phyloP scores from a whole-genome alignment of 1,140 invertebrate species.

The Aphis craccivora region DNA sequence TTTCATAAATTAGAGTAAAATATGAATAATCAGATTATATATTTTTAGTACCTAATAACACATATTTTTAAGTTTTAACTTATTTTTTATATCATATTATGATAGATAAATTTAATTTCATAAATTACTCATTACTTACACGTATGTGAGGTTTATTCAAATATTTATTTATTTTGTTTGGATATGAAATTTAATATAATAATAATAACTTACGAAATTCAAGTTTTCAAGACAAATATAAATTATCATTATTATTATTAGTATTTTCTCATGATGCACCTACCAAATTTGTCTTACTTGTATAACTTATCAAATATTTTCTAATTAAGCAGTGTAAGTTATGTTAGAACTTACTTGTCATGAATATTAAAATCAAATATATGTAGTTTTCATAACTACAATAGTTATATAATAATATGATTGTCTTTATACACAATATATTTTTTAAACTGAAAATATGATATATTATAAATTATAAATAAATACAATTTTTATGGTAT shows the following conservation, averaged over 20 bases:
- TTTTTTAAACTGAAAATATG: too few relatives aligned
- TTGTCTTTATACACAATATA: not conserved
- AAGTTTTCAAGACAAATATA: conserved; percentile 10
- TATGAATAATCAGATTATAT: not conserved
- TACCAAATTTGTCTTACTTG: not conserved
- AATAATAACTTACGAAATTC: conserved; percentile 9
- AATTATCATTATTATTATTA: not conserved
- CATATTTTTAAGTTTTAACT: not conserved
- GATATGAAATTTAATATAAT: not conserved
- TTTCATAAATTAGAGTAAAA: not conserved
- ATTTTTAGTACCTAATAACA: not conserved
- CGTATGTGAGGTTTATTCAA: not conserved
- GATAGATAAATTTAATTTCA: not conserved
- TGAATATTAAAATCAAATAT: not conserved
- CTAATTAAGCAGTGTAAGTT: not conserved
- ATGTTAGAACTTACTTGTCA: conserved; percentile 9
- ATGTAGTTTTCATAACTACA: not conserved
- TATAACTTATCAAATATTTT: not conserved
- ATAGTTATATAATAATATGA: not conserved
- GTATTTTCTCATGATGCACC: not conserved
- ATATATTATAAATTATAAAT: not conserved
- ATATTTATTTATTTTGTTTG: not conserved
- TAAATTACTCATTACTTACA: not conserved
- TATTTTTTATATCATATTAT: not conserved
- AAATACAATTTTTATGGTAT: not conserved